phyloP scores from a whole-genome alignment of 2,888 invertebrate species.

The Euplexia lucipara region DNA sequence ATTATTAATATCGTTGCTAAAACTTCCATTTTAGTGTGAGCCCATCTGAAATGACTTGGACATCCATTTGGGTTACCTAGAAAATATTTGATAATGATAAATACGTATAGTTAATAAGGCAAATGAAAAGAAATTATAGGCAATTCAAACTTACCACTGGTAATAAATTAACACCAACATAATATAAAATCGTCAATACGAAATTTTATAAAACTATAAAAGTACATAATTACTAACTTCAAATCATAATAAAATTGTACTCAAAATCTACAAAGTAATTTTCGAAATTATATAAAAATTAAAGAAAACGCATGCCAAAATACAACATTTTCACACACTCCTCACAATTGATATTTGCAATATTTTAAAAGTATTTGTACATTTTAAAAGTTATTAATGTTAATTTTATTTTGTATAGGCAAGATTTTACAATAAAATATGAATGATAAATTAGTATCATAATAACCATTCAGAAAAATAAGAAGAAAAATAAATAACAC shows the following conservation, averaged over 20 bases:
- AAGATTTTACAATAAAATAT: slow-evolving; percentile 68
- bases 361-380: slow-evolving; percentile 66
- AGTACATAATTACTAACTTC: slow-evolving; percentile 57
- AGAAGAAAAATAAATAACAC: slow-evolving; percentile 68
- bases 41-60: slow-evolving; percentile 86
- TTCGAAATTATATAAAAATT: slow-evolving; percentile 62
- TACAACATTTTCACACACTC: slow-evolving; percentile 74
- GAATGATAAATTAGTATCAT: slow-evolving; percentile 63
- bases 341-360: slow-evolving; percentile 74
- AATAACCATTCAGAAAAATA: slow-evolving; percentile 59
- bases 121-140: slow-evolving; percentile 64
- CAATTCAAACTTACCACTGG: slow-evolving; percentile 83
- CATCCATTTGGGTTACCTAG: slow-evolving; percentile 91
- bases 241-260: slow-evolving; percentile 63
- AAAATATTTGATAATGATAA: slow-evolving; percentile 86
- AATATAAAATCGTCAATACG: slow-evolving; percentile 76
- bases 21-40: slow-evolving; percentile 83
- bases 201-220: slow-evolving; percentile 59
- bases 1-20: slow-evolving; percentile 79
- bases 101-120: slow-evolving; percentile 71
- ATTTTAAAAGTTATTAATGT: slow-evolving; percentile 64
- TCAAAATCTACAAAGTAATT: slow-evolving; percentile 49
- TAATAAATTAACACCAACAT: slow-evolving; percentile 86
- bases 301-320: slow-evolving; percentile 75
- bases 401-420: slow-evolving; percentile 68